Base-by-base conservation (phyloP, 30 jellyfish, hydroid and myxozoan genomes). In the Mastigias papua region DNA sequence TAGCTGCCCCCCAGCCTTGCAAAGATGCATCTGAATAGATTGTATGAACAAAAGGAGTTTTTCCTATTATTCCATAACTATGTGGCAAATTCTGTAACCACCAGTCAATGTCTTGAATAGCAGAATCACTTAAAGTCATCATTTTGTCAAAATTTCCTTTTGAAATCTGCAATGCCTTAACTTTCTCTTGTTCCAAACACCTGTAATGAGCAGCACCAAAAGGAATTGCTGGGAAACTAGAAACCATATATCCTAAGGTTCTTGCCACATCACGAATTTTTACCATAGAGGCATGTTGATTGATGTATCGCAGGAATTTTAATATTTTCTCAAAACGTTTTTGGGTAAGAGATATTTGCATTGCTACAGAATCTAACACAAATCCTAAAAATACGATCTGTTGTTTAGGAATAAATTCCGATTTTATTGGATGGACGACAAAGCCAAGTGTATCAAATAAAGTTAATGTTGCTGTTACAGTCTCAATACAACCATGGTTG, bases 1-100 rank as follows among this genome's bases (percentile, higher is more conserved):
- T n/a, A 1, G 32, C 77, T 28, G 61, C 89, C 30, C 95, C 95
- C 95, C 89, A 86, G 26, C 95, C 89, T 10, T 29, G 34, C 11
- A 5, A 5, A 7, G 85, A 82, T 8, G 92, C 86, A 82, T 68
- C 92, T 8, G 86, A 5, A 69, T 37, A 34, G 31, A 84, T 22
- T 0, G 80, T 69, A 15, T 26, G 26, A n/a, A 68, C 88, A 27
- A 70, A 21, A n/a, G 91, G 84, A 15, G 82, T 28, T 26, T 21
- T 20, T n/a, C 22, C 20, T 11, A 82, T 34, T 35, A 70, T 66
- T 25, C 1, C 78, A 32, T 10, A 22, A n/a, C 48, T 48, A 23
- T 32, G 57, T 0, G 46, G 73, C 4, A 82, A 9, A 69, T 65
- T 68, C 0, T 29, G 26, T 15, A 82, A 19, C 92, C 92, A 82